Base-by-base conservation (phyloP, 2,888 invertebrate species). In the Pantelozetes paolii region DNA sequence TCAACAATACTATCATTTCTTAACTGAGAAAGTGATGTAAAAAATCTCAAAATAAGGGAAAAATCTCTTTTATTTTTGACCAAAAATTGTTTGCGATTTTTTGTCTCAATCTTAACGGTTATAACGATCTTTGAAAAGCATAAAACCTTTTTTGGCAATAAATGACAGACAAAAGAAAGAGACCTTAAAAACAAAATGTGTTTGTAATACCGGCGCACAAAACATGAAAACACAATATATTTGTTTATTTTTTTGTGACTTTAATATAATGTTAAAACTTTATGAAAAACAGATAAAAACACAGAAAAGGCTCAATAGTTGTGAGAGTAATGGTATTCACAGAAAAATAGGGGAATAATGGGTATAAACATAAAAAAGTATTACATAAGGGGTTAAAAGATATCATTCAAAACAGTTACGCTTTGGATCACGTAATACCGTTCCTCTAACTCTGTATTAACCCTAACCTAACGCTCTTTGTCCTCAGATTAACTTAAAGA, bases 141-240 rank as follows among this genome's bases (percentile, higher is more conserved):
- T 54, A 54, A 54, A 54, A 23, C 2, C 20, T 54, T 18, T n/a
- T 18, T 9, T 9, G 23, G 26, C 26, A 23, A 26, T 54, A 26
- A 50, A 26, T 54, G 54, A 11, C 54, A 20, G 6, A 45, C 36
- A n/a, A 5, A 50, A 50, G 20, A 54, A 54, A 23, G 54, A 54
- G 1, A n/a, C 3, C 1, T 26, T 11, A 9, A 23, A 54, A 36
- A 5, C 5, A 20, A 26, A 54, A 54, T 54, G 54, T 26, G 54
- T 26, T 54, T 50, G n/a, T 26, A 54, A 54, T 26, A 54, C 54
- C 1, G 2, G 11, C 8, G 26, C 45, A 45, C 11, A 13, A 54
- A 54, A 54, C 54, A 54, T 54, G 54, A 54, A 54, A 54, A 54
- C 26, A 54, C 54, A 54, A 54, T 54, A 54, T 11, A 54, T n/a